Base-by-base conservation (phyloP, 2,888 invertebrate species). In the Branchipolynoe longqiensis region DNA sequence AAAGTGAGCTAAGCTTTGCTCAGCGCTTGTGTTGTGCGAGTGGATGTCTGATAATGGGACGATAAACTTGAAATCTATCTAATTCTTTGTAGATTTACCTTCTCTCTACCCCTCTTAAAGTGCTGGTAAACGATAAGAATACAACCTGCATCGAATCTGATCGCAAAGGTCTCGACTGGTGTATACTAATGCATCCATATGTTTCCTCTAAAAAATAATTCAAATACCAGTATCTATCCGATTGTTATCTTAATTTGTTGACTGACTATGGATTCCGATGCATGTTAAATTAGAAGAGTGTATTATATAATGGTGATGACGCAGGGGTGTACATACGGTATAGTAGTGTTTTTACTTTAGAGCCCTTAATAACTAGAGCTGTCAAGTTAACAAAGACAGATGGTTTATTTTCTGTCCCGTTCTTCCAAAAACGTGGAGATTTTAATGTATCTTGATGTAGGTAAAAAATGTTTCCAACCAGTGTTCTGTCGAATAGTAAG, bases 21-120 rank as follows among this genome's bases (percentile, higher is more conserved):
- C n/a, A 62, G n/a, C 31, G n/a, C n/a, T 38, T 22, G 36, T 69
- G 14, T 12, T 69, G 69, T 69, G 69, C 38, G 69, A 69, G 69
- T 36, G 69, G 62, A 31, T 62, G 62, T 62, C 62, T 62, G 62
- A 25, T 18, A 69, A 12, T 36, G 2, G 38, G 69, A 69, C 69
- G 69, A 69, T 69, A 33, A 69, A 69, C 69, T 69, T 69, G 69
- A 69, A 69, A 69, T 69, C 36, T 69, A 6, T 33, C 4, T n/a
- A n/a, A n/a, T n/a, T 69, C 69, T 69, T 69, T 38, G 18, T 69
- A 69, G 69, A 69, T 36, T 33, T 69, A 36, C 69, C 69, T 69
- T 69, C 69, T 38, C 38, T 28, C 2, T 69, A 1, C 33, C 38
- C n/a, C n/a, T n/a, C n/a, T 4, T 36, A 38, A n/a, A 69, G 69